Conservation (phyloP, 1,140 invertebrate species). For the Oncopodura yosiiana region DNA sequence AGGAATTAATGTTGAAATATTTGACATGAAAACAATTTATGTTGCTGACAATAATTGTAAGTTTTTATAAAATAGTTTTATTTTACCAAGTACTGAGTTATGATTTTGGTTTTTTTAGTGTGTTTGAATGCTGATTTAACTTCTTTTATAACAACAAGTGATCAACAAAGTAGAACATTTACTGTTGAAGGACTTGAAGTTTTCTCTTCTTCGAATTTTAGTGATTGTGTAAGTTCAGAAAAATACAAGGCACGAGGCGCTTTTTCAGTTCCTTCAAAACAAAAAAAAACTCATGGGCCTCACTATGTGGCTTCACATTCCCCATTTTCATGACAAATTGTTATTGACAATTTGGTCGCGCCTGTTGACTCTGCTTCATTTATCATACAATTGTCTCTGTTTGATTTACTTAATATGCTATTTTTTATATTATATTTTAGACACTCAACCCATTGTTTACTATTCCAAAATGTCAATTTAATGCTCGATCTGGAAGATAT, state of each 20-base stretch:
- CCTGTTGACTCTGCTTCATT: no score
- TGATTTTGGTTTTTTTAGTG: constrained; percentile 11
- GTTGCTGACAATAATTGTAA: constrained; percentile 32
- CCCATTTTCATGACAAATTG: no score
- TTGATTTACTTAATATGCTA: not conserved
- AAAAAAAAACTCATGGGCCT: no score
- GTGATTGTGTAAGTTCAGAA: constrained; percentile 32
- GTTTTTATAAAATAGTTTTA: constrained; percentile 2
- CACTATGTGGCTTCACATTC: no score
- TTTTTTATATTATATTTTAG: constrained; percentile 8
- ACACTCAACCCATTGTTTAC: constrained; percentile 33
- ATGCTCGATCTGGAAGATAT: constrained; percentile 6
- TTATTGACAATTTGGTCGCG: no score
- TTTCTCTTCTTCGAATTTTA: constrained; percentile 32
- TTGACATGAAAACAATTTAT: constrained; percentile 28
- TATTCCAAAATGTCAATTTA: constrained; percentile 29
- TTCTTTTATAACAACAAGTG: constrained; percentile 18
- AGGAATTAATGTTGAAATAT: constrained; percentile 30
- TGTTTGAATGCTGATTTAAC: constrained; percentile 30
- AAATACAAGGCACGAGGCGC: not conserved
- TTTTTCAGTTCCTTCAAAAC: no score
- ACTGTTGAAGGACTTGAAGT: constrained; percentile 32
- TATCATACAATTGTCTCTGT: not conserved
- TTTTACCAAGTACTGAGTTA: not conserved
- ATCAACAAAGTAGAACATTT: constrained; percentile 15